Evolutionary conservation across 1,140 invertebrate genomes (phyloP).

Genomic region (Cyclargus thomasi): DNA sequence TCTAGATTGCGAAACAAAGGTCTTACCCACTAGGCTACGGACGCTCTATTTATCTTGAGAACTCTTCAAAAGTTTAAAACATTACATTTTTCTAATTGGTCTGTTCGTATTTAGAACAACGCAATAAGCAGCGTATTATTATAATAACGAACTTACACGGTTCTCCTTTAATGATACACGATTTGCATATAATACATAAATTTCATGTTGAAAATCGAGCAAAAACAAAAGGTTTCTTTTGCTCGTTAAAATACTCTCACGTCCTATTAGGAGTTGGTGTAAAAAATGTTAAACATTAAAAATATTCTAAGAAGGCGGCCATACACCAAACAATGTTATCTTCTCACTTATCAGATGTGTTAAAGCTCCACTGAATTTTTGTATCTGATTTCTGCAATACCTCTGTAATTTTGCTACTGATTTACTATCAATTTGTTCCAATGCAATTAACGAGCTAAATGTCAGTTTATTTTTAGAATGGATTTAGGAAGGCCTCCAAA

Average conservation of each 20-base stretch:
- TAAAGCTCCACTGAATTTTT: conserved; percentile 11
- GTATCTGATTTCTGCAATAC: conserved; percentile 13
- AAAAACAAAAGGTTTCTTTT: conserved; percentile 9
- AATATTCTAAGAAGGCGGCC: conserved; percentile 32
- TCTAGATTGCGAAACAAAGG: too few relatives aligned
- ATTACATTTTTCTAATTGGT: neutral
- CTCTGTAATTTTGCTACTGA: conserved; percentile 3
- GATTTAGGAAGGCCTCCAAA: too few relatives aligned
- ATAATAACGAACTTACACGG: neutral
- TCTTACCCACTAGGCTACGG: too few relatives aligned
- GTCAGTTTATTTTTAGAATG: neutral
- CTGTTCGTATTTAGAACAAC: neutral
- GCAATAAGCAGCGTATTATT: neutral
- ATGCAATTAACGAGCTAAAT: neutral
- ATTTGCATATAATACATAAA: conserved; percentile 4
- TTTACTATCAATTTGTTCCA: neutral
- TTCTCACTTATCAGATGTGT: neutral
- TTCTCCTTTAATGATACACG: neutral
- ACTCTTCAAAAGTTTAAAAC: too few relatives aligned
- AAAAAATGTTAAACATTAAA: conserved; percentile 28
- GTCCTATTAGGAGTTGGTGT: conserved; percentile 33
- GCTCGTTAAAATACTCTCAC: conserved; percentile 30
- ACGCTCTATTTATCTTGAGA: too few relatives aligned
- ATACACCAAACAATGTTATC: conserved; percentile 14
- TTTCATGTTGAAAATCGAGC: neutral